Base-by-base conservation (phyloP, 2,888 invertebrate genomes). In the Macrophya annulata region DNA sequence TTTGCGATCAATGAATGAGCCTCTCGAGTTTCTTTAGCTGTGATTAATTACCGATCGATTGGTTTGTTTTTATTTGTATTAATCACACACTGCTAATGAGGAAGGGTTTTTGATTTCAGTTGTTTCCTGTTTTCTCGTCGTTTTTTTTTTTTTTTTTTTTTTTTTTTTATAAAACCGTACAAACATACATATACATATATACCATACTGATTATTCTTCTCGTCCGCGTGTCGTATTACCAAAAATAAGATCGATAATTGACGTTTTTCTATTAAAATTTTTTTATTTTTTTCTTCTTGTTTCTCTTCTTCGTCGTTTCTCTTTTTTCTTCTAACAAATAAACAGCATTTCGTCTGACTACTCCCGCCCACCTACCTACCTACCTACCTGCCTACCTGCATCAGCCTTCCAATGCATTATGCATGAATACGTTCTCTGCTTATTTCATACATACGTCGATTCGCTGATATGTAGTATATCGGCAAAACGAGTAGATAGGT, bases 351-450 rank as follows among this genome's bases (percentile, higher is more conserved):
- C 31, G 71, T 40, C 71, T 40, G 71, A 71, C 71, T 71, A 17
- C 71, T 40, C 25, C 37, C 71, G 40, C 71, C 37, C 71, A 17
- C 71, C 71, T 40, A 71, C 40, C 31, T 25, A 12, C 25, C 31
- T 31, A 31, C n/a, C 65, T 40, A 71, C 71, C 31, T 40, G 15
- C 12, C 48, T 62, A 12, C 25, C 62, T 68, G 68, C 68, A 68
- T 68, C 68, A 37, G 68, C 25, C 15, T 37, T 55, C 9, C 15
- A 17, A 51, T 77, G 77, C 55, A 77, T 55, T 55, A 77, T 77
- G 77, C 77, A 77, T 55, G 77, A 77, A 55, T 77, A 77, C 77
- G 55, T 55, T 51, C 55, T 55, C 77, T 31, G 72, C 45, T 74
- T 21, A 74, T 74, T 74, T 45, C 45, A 74, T 74, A 45, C 74